These are phyloP conservation scores for Bubo scandiacus DNA, from an alignment of 2,113 vertebrate genomes.

Conservation along the genomic window DNA sequence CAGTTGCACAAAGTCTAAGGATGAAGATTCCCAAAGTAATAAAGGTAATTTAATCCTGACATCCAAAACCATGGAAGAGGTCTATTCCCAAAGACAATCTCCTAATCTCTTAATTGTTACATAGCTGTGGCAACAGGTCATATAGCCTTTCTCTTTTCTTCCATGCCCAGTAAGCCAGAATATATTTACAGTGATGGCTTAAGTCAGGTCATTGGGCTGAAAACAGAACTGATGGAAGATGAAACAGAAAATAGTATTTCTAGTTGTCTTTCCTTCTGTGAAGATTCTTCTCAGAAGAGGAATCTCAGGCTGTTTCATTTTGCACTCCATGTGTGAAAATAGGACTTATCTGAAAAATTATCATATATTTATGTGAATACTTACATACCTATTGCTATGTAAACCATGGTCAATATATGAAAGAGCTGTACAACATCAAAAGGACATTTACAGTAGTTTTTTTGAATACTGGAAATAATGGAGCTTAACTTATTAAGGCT, in stretches of 20 bases:
- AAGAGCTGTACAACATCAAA: not conserved
- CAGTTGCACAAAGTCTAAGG: not conserved
- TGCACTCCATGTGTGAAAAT: not conserved
- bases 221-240: not conserved
- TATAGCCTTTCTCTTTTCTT: not conserved
- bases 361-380: not conserved
- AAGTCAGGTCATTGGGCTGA: not conserved
- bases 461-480: not conserved
- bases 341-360: not conserved
- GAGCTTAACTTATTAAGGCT: not conserved
- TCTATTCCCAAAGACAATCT: not conserved
- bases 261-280: not conserved
- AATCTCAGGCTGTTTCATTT: not conserved
- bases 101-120: not conserved
- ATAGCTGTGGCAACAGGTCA: not conserved
- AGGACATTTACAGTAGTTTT: not conserved
- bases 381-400: not conserved
- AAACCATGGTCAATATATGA: not conserved
- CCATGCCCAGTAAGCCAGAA: not conserved
- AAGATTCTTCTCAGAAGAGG: not conserved
- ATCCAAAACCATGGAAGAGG: not conserved
- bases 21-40: not conserved
- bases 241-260: not conserved
- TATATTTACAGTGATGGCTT: not conserved
- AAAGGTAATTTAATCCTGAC: not conserved